These are phyloP conservation scores for Heptranchias perlo DNA, from an alignment of 2,113 vertebrate genomes.

Conservation along the genomic window DNA sequence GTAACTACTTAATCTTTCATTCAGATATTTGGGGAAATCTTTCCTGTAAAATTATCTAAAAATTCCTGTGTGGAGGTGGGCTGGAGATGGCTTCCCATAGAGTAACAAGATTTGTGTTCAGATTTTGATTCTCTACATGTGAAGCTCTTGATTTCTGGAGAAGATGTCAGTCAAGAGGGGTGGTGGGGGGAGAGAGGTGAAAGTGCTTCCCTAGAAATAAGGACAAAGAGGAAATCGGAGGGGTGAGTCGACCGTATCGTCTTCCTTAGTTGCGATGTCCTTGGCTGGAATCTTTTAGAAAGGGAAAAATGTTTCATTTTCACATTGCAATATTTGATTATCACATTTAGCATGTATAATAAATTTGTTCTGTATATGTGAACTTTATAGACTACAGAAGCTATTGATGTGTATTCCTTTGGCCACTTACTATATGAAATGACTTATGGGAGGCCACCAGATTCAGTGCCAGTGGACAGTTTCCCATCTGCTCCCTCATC, in stretches of 20 bases:
- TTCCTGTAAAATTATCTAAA: neutral
- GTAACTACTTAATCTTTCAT: neutral
- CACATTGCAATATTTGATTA: neutral
- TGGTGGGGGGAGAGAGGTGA: neutral
- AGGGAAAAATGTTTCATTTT: neutral
- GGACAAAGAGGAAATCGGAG: neutral
- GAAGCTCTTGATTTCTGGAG: neutral
- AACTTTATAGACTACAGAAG: slow-evolving; percentile 73
- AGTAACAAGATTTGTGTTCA: neutral
- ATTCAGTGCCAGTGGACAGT: slow-evolving; percentile 71
- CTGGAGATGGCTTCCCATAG: neutral
- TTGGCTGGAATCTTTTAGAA: neutral
- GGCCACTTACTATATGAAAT: slow-evolving; percentile 94
- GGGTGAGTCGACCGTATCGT: neutral
- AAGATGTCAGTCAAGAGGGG: neutral
- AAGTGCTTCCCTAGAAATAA: neutral
- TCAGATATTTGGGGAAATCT: neutral
- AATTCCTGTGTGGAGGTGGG: neutral
- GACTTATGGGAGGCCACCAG: slow-evolving; percentile 82
- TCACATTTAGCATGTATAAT: neutral
- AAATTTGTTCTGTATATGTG: neutral
- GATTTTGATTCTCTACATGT: neutral
- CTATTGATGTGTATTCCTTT: slow-evolving; percentile 85
- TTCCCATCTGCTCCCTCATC: slow-evolving; percentile 70
- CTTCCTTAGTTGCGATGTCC: neutral